A percentile compares a stretch with the other conserved stretches of the same genome.
These are phyloP conservation scores for Sarcophaga subvicina DNA, from an alignment of 2,888 invertebrate species.

Conservation along the genomic window DNA sequence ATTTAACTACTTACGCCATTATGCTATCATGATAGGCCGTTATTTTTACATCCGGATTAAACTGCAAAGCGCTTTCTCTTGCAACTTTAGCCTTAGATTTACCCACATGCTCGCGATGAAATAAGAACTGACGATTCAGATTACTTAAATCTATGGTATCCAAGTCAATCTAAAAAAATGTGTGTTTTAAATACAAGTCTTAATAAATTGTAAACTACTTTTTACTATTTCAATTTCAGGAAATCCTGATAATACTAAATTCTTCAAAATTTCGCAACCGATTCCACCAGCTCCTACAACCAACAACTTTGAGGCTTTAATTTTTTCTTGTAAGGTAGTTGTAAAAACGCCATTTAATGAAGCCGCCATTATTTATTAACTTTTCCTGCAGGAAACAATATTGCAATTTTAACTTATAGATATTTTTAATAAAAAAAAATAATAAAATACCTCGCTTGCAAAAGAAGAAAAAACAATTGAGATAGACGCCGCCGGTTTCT, in stretches of 20 bases:
- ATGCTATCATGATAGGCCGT: slow-evolving; percentile 96
- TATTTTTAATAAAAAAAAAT: not conserved
- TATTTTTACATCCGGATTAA: slow-evolving; percentile 94
- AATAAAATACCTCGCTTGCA: slow-evolving; percentile 5
- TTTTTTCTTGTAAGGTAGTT: slow-evolving; percentile 85
- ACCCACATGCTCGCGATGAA: slow-evolving; percentile 98
- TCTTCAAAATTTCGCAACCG: slow-evolving; percentile 99
- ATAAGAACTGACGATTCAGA: slow-evolving; percentile 99
- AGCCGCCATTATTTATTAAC: slow-evolving; percentile 84
- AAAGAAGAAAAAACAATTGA: slow-evolving; percentile 15
- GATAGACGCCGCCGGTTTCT: slow-evolving; percentile 11
- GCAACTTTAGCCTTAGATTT: slow-evolving; percentile 98
- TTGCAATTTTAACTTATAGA: not conserved
- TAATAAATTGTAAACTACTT: not conserved
- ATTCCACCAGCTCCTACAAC: slow-evolving; percentile 99
- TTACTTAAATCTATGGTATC: slow-evolving; percentile 99
- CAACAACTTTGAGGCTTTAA: slow-evolving; percentile 88
- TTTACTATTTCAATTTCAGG: slow-evolving; percentile 94
- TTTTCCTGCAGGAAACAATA: not conserved
- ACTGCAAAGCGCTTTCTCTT: slow-evolving; percentile 92
- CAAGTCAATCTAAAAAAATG: slow-evolving; percentile 93
- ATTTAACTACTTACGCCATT: slow-evolving; percentile 86
- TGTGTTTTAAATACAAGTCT: not conserved
- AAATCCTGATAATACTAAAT: slow-evolving; percentile 97
- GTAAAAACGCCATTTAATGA: slow-evolving; percentile 86